A percentile compares a stretch with the other conserved stretches of the same genome.
These are phyloP conservation scores for Caenorhabditis doughertyi DNA, from an alignment of 2,888 invertebrate genomes.

Conservation along the genomic window DNA sequence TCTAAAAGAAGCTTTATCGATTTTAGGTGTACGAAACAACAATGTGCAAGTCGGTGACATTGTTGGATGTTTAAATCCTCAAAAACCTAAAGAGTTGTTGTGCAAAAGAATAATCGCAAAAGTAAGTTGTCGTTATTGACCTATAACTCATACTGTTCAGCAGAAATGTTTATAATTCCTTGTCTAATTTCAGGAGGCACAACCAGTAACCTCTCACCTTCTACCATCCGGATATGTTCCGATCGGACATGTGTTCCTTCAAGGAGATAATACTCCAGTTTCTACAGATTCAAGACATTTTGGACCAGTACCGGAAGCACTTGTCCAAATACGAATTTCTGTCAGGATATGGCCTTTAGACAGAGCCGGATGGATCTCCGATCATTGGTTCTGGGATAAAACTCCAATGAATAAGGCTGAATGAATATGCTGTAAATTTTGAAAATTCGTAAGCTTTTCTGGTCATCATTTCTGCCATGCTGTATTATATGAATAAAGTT, in stretches of 20 bases:
- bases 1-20: neutral
- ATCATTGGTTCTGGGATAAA: constrained; percentile 70
- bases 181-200: constrained; percentile 61
- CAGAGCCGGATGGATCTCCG: constrained; percentile 68
- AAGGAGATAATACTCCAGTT: constrained; percentile 75
- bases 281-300: constrained; percentile 79
- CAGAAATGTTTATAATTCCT: neutral
- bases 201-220: constrained; percentile 57
- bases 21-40: constrained; percentile 42
- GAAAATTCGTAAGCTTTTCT: neutral
- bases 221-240: constrained; percentile 72
- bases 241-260: constrained; percentile 77
- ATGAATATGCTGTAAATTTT: constrained; percentile 5
- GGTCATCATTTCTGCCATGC: neutral
- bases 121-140: constrained; percentile 38
- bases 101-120: constrained; percentile 74
- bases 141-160: neutral
- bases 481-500: neutral
- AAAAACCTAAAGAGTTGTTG: constrained; percentile 70
- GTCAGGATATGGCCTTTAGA: constrained; percentile 78
- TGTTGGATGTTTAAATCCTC: constrained; percentile 77
- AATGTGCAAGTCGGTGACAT: constrained; percentile 73
- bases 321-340: constrained; percentile 76
- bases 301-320: constrained; percentile 80
- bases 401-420: constrained; percentile 6